Conservation (phyloP, 2,113 vertebrate species). For the Daphoenositta chrysoptera region DNA sequence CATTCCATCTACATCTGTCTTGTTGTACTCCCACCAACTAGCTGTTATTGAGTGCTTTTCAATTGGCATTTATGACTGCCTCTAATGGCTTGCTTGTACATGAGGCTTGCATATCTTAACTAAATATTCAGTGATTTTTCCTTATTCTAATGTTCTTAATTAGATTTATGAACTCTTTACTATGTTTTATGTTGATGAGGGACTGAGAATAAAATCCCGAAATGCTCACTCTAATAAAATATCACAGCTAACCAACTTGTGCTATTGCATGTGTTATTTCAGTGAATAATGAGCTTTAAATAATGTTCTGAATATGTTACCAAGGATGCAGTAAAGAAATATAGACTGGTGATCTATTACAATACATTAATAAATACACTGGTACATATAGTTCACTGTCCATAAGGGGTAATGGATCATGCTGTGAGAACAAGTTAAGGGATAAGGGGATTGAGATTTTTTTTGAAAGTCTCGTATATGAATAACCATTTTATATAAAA, state of each 20-base stretch:
- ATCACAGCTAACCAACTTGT: conserved; percentile 70
- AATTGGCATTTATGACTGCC: conserved; percentile 49
- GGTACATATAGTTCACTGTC: conserved; percentile 25
- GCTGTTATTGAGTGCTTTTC: conserved; percentile 52
- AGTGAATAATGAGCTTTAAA: conserved; percentile 77
- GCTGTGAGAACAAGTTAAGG: background rate
- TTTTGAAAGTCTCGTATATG: background rate
- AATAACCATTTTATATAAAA: background rate
- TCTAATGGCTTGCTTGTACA: conserved; percentile 47
- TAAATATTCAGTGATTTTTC: conserved; percentile 62
- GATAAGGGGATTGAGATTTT: background rate
- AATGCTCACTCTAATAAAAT: conserved; percentile 70
- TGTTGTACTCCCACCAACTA: background rate
- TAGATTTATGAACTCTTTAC: conserved; percentile 77
- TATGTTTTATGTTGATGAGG: conserved; percentile 73
- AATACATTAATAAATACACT: conserved; percentile 69
- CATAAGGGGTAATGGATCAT: conserved; percentile 53
- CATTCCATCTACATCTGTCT: background rate
- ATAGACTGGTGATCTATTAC: conserved; percentile 68
- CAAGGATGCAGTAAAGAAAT: conserved; percentile 68
- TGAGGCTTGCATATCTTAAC: conserved; percentile 51
- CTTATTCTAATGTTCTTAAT: conserved; percentile 72
- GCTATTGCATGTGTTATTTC: conserved; percentile 72
- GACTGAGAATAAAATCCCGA: conserved; percentile 57
- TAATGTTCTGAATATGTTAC: conserved; percentile 74